These are phyloP conservation scores for Cyphotilapia sp. DNA, from an alignment of 2,113 vertebrate genomes.

Conservation along the genomic window DNA sequence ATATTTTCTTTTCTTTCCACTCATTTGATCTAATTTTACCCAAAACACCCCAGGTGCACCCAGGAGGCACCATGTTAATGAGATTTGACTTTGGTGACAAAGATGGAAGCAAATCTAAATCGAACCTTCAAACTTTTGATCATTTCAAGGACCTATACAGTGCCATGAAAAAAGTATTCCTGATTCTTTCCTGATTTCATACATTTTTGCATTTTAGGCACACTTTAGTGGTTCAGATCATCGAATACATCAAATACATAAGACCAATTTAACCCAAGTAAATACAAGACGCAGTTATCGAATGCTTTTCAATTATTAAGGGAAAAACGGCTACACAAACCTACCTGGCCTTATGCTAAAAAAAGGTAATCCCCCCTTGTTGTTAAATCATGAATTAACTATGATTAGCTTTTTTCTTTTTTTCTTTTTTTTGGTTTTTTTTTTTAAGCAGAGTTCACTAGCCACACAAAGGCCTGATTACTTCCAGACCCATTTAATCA, in stretches of 20 bases:
- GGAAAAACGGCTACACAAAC: neutral
- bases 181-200: neutral
- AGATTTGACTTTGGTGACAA: neutral
- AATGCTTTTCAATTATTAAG: neutral
- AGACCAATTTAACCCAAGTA: neutral
- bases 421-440: rapidly evolving
- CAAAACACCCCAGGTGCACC: neutral
- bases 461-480: neutral
- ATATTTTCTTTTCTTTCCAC: neutral
- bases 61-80: neutral
- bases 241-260: neutral
- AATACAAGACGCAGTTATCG: rapidly evolving
- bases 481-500: neutral
- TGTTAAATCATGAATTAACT: neutral
- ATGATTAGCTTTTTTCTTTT: neutral
- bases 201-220: rapidly evolving
- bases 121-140: neutral
- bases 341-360: neutral
- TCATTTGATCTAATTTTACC: neutral
- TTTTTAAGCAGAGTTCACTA: neutral
- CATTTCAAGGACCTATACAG: neutral
- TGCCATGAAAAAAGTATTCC: neutral
- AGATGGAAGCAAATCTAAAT: neutral
- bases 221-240: neutral
- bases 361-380: neutral